A percentile compares a stretch with the other conserved stretches of the same genome.
phyloP scores from a whole-genome alignment of 1,140 invertebrate species.

The Drosophila trapezifrons region DNA sequence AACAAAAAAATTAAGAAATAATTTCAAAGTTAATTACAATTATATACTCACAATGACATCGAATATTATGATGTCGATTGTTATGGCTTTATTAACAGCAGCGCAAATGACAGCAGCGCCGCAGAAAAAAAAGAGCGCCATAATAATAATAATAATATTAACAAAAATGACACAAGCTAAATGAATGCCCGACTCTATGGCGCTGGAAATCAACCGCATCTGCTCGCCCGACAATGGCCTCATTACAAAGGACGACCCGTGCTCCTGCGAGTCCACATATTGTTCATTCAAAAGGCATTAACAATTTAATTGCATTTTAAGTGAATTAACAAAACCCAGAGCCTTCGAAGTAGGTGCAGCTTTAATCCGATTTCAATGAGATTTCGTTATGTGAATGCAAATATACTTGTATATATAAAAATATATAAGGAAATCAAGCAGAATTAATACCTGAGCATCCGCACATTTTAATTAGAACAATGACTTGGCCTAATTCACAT shows the following conservation, averaged over 20 bases:
- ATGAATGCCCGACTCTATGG: constrained; percentile 22
- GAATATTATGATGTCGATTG: constrained; percentile 67
- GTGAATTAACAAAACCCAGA: constrained; percentile 34
- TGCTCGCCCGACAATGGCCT: constrained; percentile 40
- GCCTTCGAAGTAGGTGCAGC: constrained; percentile 3
- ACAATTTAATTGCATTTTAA: constrained; percentile 43
- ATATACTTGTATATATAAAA: background rate
- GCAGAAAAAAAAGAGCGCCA: constrained; percentile 1
- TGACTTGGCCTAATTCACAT: background rate
- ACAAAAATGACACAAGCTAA: constrained; percentile 42
- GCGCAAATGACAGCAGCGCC: constrained; percentile 8
- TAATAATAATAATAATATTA: constrained; percentile 54
- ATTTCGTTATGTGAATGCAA: too few relatives aligned
- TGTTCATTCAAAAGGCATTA: constrained; percentile 44
- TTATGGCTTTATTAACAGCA: constrained; percentile 65
- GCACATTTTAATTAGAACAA: constrained; percentile 2
- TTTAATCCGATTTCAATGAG: constrained; percentile 30
- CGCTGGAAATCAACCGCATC: constrained; percentile 38
- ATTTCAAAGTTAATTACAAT: constrained; percentile 66
- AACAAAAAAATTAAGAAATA: constrained; percentile 55
- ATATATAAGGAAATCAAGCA: background rate
- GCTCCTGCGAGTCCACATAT: constrained; percentile 22
- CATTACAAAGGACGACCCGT: constrained; percentile 38
- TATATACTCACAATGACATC: constrained; percentile 65
- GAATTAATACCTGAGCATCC: background rate